Evolutionary conservation across 2,888 invertebrate genomes (phyloP).

Genomic region (Ceriagrion tenellum): DNA sequence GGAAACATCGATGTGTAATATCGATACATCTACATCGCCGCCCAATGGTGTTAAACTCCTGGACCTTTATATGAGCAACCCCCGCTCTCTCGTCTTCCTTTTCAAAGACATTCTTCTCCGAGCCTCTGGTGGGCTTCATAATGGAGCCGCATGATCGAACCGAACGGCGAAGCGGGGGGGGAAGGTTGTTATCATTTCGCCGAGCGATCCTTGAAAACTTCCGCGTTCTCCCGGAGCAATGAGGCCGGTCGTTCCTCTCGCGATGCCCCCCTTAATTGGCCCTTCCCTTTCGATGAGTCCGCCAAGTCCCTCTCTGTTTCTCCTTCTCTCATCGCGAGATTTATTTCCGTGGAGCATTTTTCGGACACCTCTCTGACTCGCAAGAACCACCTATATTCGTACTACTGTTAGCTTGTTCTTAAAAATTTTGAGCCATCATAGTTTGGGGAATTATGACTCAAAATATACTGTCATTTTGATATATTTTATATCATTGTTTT

Average conservation of each 20-base stretch:
- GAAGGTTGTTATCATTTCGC: background rate
- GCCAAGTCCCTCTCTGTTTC: background rate
- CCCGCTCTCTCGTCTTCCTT: background rate
- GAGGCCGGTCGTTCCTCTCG: background rate
- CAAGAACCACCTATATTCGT: background rate
- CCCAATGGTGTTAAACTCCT: background rate
- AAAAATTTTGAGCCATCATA: too few species aligned
- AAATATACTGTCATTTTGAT: too few species aligned
- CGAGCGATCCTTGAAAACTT: constrained; percentile 18
- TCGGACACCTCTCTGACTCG: background rate
- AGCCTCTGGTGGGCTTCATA: background rate
- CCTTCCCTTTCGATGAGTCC: background rate
- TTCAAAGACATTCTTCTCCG: background rate
- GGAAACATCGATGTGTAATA: too few species aligned
- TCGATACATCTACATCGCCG: too few species aligned
- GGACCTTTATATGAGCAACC: background rate
- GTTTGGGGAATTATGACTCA: too few species aligned
- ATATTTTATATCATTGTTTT: too few species aligned
- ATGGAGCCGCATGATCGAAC: background rate
- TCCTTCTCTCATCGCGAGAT: background rate
- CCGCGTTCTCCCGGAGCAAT: background rate
- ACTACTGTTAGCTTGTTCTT: too few species aligned
- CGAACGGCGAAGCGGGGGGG: background rate
- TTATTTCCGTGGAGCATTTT: background rate
- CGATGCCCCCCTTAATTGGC: background rate